Percentiles rank a stretch among this genome's conserved stretches.
Conservation (phyloP, 2,888 invertebrate species). For the Erebia aethiops region DNA sequence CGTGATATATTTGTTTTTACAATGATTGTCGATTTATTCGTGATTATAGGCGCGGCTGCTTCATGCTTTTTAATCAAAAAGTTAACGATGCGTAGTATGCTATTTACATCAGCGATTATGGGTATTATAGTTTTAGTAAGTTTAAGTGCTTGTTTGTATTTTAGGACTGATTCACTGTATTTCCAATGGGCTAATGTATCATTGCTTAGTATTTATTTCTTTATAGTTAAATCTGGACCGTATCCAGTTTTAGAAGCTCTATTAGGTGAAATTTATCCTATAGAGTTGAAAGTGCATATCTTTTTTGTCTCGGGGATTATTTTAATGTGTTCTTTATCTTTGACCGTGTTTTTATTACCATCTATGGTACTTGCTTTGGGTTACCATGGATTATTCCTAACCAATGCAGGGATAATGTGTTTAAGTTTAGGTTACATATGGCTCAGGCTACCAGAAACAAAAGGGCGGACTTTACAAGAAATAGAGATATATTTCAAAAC, state of each 20-base stretch:
- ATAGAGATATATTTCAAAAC: constrained; percentile 18
- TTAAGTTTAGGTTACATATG: constrained; percentile 4
- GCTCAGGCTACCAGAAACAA: constrained; percentile 7
- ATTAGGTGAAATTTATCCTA: constrained; percentile 19
- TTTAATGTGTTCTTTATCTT: not conserved
- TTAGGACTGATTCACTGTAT: constrained; percentile 1
- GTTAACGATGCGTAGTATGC: constrained; percentile 1
- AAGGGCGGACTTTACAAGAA: constrained; percentile 14
- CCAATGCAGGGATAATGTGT: not conserved
- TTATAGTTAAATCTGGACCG: constrained; percentile 8
- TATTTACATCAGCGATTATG: not conserved
- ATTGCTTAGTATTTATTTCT: constrained; percentile 7
- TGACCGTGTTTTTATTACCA: not conserved
- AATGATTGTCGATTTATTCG: constrained; percentile 5
- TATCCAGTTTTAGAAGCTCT: constrained; percentile 15
- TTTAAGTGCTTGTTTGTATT: constrained; percentile 17
- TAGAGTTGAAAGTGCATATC: constrained; percentile 16
- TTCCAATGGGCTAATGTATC: constrained; percentile 9
- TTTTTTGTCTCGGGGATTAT: constrained; percentile 10
- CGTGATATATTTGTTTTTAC: not conserved
- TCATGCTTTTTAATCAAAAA: constrained; percentile 4
- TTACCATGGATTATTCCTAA: constrained; percentile 6
- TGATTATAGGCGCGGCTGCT: not conserved
- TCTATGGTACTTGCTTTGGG: not conserved
- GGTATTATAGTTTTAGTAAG: not conserved